Evolutionary conservation across 2,888 invertebrate species (phyloP).

Genomic region (Lithophane ornitopus): DNA sequence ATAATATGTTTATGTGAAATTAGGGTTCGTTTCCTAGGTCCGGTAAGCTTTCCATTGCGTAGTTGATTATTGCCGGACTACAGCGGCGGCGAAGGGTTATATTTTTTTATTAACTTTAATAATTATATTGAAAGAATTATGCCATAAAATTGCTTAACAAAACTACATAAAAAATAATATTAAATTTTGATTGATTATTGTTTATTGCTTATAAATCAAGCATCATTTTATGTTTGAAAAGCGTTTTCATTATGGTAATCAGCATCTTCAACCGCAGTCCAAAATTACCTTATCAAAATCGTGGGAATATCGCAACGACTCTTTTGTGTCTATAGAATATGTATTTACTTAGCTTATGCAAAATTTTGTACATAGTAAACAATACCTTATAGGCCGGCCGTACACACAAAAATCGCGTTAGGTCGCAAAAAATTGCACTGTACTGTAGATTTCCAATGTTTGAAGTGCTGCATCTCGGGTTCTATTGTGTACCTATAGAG

Average conservation of each 20-base stretch:
- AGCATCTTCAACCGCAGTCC: neutral
- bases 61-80: neutral
- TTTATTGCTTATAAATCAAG: neutral
- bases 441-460: too few species aligned
- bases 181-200: slow-evolving; percentile 1
- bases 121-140: neutral
- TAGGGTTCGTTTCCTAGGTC: slow-evolving; percentile 56
- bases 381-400: neutral
- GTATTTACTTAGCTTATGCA: neutral
- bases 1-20: slow-evolving; percentile 63
- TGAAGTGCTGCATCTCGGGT: too few species aligned
- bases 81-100: neutral
- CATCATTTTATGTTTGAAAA: neutral
- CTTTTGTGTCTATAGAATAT: neutral
- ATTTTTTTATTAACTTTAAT: neutral
- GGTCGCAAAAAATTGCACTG: too few species aligned
- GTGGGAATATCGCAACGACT: neutral
- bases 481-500: too few species aligned
- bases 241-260: neutral
- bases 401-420: too few species aligned
- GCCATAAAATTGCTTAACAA: neutral
- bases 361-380: neutral
- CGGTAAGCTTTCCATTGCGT: slow-evolving; percentile 45
- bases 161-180: neutral
- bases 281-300: neutral